A percentile compares a stretch with the other conserved stretches of the same genome.
These are phyloP conservation scores for Rhegmatorhina hoffmannsi DNA, from an alignment of 2,113 vertebrate species.

Conservation along the genomic window DNA sequence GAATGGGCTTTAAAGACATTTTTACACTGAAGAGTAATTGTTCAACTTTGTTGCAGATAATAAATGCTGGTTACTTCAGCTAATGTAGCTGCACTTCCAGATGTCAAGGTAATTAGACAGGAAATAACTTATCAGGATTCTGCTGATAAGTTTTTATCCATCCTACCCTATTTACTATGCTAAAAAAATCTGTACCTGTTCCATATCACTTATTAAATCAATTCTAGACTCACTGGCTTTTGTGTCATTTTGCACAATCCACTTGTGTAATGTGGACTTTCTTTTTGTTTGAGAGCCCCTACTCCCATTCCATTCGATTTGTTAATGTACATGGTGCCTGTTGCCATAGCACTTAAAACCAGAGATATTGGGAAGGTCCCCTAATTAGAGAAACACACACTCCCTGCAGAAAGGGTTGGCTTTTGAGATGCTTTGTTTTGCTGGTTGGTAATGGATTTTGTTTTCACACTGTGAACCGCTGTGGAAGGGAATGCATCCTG, in stretches of 20 bases:
- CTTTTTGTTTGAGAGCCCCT: background rate
- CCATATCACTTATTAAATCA: background rate
- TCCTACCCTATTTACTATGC: background rate
- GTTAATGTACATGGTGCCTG: background rate
- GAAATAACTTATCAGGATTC: background rate
- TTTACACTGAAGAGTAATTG: background rate
- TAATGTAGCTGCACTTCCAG: background rate
- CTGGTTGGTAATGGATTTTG: background rate
- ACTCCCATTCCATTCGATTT: background rate
- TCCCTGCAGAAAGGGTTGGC: background rate
- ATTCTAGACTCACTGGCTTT: background rate
- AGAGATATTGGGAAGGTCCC: background rate
- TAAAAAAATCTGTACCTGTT: background rate
- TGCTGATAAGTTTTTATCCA: background rate
- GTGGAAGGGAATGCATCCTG: fast-evolving
- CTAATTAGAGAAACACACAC: background rate
- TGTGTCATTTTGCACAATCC: background rate
- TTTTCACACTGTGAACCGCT: background rate
- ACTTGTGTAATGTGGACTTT: background rate
- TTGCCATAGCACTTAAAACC: background rate
- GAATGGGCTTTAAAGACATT: background rate
- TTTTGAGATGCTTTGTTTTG: background rate
- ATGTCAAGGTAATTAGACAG: background rate
- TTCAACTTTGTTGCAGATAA: background rate
- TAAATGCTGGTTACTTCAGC: background rate